Base-by-base conservation (phyloP, 1,140 invertebrate genomes). In the Drosophila tropicalis region DNA sequence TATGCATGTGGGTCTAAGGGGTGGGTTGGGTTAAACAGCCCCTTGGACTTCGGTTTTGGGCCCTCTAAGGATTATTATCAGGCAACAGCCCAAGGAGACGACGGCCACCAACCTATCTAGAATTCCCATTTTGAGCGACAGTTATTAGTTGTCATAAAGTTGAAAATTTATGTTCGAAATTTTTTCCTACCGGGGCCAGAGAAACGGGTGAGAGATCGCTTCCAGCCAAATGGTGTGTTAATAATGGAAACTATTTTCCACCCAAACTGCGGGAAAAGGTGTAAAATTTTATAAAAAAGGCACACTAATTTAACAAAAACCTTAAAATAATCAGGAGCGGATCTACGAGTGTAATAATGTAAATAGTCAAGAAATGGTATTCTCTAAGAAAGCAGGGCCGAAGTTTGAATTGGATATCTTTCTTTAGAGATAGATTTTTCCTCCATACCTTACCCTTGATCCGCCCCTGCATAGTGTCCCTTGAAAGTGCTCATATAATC, bases 91-190 rank as follows among this genome's bases (percentile, higher is more conserved):
- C 4, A 44, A 79, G 62, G 39, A 51, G 34, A 67, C 55, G 61
- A 29, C 61, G 36, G 12, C 12, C 36, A 13, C 85, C 75, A 73
- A 72, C 79, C 68, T 29, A 74, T 79, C 44, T 51, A 51, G 17
- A 51, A 64, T 72, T 40, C 61, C 72, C 72, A 58, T 76, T 65
- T 47, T 47, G 68, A 65, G 67, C 90, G 90, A 91, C 90, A 91
- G 90, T 91, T 91, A 91, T 91, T 91, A 51, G 90, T 91, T 91
- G 89, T 89, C 85, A 91, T 91, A 91, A 91, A 91, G 79, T 91
- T 79, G 82, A 74, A 90, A 82, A 91, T 91, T 91, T 91, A 91
- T 90, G 87, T 70, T 64, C 57, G 73, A 75, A 44, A 72, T 70
- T 57, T 44, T 69, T 60, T 67, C 64, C 66, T 67, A 9, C 2